These are phyloP conservation scores for Antheraea yamamai DNA, from an alignment of 2,888 invertebrate genomes.

Conservation along the genomic window DNA sequence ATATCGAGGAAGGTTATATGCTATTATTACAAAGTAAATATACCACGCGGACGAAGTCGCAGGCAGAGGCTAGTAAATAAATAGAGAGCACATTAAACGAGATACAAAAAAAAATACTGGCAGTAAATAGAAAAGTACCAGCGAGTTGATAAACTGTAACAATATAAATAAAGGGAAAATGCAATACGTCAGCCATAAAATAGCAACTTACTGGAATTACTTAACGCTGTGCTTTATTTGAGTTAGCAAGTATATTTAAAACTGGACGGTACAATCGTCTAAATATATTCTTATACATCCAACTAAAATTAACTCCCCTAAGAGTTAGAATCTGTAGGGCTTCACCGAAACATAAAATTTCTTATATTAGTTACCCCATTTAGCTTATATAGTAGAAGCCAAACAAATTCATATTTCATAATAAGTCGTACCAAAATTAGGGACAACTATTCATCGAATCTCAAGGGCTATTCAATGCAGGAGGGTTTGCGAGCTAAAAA, in stretches of 20 bases:
- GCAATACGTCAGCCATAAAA: neutral
- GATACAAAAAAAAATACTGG: neutral
- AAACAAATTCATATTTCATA: slow-evolving; percentile 10
- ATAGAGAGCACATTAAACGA: neutral
- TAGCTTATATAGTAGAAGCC: neutral
- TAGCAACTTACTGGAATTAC: neutral
- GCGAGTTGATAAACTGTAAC: neutral
- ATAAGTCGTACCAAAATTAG: slow-evolving; percentile 26
- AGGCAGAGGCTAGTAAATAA: too few relatives aligned
- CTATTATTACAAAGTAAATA: too few relatives aligned
- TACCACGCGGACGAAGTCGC: too few relatives aligned
- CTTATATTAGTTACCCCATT: neutral
- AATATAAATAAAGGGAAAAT: neutral
- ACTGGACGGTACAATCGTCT: neutral
- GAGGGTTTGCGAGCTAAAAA: slow-evolving; percentile 28
- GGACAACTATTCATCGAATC: slow-evolving; percentile 26
- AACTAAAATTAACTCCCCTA: neutral
- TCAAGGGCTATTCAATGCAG: slow-evolving; percentile 25
- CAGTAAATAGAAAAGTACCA: neutral
- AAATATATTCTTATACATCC: neutral
- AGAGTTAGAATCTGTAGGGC: neutral
- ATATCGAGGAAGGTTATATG: too few relatives aligned
- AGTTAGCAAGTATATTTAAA: neutral
- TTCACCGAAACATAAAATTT: neutral
- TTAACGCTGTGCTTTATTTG: neutral